These are phyloP conservation scores for Lutjanus erythropterus DNA, from an alignment of 2,113 vertebrate genomes.

Conservation along the genomic window DNA sequence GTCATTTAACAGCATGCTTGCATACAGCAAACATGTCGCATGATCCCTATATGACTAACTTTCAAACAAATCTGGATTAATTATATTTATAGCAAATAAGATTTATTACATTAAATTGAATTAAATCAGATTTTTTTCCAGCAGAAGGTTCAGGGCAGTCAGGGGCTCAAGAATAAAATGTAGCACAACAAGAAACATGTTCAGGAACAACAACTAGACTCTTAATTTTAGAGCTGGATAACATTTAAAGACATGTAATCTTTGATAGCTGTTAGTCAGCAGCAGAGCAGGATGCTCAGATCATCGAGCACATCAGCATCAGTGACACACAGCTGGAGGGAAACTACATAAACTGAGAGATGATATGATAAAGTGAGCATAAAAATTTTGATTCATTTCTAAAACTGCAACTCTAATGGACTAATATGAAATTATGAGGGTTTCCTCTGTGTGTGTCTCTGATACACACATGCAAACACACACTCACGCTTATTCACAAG, in stretches of 20 bases:
- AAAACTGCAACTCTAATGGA: background rate
- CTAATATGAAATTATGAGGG: background rate
- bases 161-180: background rate
- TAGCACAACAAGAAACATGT: background rate
- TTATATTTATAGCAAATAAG: no score
- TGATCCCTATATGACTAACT: no score
- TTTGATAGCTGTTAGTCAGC: slow-evolving; percentile 24
- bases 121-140: no score
- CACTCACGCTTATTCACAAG: background rate
- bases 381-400: background rate
- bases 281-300: slow-evolving; percentile 29
- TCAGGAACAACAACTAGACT: slow-evolving; percentile 9
- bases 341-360: slow-evolving; percentile 30
- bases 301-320: slow-evolving; percentile 34
- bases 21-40: no score
- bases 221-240: slow-evolving; percentile 31
- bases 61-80: background rate
- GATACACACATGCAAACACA: slow-evolving; percentile 21
- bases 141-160: background rate
- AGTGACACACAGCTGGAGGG: slow-evolving; percentile 18
- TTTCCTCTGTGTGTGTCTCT: slow-evolving; percentile 4
- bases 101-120: no score
- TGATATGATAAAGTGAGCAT: slow-evolving; percentile 24
- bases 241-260: slow-evolving; percentile 25
- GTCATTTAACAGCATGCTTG: no score